phyloP scores from a whole-genome alignment of 2,113 vertebrate species.

The Channa argus region DNA sequence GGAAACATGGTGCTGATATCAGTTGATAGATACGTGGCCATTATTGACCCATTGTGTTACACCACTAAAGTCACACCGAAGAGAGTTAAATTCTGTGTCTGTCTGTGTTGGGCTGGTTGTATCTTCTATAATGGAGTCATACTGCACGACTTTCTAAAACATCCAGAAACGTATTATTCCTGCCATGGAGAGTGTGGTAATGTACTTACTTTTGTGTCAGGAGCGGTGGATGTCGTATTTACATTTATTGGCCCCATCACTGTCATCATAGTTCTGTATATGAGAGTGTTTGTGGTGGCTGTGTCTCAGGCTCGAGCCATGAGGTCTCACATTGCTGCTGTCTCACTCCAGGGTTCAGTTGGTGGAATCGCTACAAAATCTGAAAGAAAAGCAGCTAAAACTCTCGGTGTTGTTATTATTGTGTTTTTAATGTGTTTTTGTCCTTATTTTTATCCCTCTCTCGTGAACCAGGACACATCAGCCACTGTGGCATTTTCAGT shows the following conservation, averaged over 20 bases:
- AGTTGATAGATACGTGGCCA: slow-evolving; percentile 24
- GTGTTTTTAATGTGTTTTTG: slow-evolving; percentile 17
- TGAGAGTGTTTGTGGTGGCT: slow-evolving; percentile 6
- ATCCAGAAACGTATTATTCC: slow-evolving; percentile 10
- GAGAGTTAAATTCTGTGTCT: not conserved
- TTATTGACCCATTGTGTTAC: slow-evolving; percentile 19
- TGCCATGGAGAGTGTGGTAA: not conserved
- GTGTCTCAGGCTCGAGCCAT: not conserved
- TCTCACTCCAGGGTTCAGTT: not conserved
- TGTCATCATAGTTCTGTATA: not conserved
- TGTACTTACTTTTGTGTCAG: not conserved
- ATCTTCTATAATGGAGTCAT: not conserved
- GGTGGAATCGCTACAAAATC: not conserved
- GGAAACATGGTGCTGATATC: slow-evolving; percentile 44
- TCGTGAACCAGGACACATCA: not conserved
- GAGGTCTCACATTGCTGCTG: not conserved
- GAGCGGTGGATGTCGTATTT: not conserved
- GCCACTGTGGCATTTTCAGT: not conserved
- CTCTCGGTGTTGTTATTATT: slow-evolving; percentile 18
- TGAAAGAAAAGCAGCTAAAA: slow-evolving; percentile 19
- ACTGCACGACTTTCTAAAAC: not conserved
- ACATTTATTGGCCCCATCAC: slow-evolving; percentile 5
- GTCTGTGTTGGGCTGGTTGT: slow-evolving; percentile 1
- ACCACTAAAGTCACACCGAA: not conserved
- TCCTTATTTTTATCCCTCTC: slow-evolving; percentile 13